Conservation (phyloP, 1,140 invertebrate genomes). For the Delia radicum region DNA sequence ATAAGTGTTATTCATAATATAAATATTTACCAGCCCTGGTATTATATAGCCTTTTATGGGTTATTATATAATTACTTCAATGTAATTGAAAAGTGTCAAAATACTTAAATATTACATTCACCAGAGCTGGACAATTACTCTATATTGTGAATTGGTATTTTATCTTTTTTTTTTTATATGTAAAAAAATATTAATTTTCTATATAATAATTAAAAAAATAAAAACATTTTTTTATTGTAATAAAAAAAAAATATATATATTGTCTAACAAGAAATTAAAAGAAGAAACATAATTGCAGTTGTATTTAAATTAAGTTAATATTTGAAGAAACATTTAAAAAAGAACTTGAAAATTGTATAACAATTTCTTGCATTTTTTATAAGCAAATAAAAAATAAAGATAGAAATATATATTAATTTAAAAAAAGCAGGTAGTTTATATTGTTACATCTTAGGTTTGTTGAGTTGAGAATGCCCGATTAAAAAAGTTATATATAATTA, state of each 20-base stretch:
- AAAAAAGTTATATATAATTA: no score
- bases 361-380: constrained; percentile 19
- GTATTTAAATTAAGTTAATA: constrained; percentile 10
- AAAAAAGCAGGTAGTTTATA: no score
- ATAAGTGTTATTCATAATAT: no score
- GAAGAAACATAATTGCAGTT: background rate
- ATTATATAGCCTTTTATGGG: no score
- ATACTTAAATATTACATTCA: no score
- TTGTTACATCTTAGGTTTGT: no score
- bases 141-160: no score
- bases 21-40: no score
- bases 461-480: no score
- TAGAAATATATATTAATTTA: constrained; percentile 13
- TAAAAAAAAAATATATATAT: background rate
- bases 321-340: constrained; percentile 3
- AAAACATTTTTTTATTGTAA: background rate
- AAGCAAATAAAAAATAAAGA: background rate
- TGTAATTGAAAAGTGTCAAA: no score
- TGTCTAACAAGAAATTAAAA: constrained; percentile 5
- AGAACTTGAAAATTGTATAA: constrained; percentile 19
- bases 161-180: background rate
- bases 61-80: no score
- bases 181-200: background rate
- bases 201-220: background rate
- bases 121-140: no score